phyloP scores from a whole-genome alignment of 2,888 invertebrate genomes.

The Timema cristinae region DNA sequence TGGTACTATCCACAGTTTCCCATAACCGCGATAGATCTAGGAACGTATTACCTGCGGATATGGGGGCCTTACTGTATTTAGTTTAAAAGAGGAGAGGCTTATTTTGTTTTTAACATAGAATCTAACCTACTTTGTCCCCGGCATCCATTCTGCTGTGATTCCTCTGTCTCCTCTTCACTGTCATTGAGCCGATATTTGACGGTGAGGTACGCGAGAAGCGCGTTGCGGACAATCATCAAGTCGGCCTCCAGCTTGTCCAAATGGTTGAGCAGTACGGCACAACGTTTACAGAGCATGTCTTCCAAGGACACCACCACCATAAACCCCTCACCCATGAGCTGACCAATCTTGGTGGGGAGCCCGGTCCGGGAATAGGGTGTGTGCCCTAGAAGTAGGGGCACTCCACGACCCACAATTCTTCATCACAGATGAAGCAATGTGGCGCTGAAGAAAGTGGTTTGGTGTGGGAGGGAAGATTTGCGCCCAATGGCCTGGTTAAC shows the following conservation, averaged over 20 bases:
- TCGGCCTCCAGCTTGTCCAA: slow-evolving; percentile 49
- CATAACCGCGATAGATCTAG: too few relatives aligned
- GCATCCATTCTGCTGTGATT: neutral
- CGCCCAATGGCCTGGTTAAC: too few relatives aligned
- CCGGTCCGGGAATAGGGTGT: slow-evolving; percentile 47
- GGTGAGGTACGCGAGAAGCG: slow-evolving; percentile 34
- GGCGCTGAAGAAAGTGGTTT: neutral
- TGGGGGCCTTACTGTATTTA: too few relatives aligned
- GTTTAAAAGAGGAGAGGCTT: too few relatives aligned
- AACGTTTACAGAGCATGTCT: slow-evolving; percentile 48
- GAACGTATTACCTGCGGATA: too few relatives aligned
- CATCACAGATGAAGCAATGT: slow-evolving; percentile 48
- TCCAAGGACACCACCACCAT: slow-evolving; percentile 48
- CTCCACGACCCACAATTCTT: slow-evolving; percentile 40
- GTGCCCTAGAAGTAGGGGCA: slow-evolving; percentile 36
- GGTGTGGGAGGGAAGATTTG: too few relatives aligned
- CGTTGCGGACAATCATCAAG: slow-evolving; percentile 42
- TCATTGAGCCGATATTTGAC: slow-evolving; percentile 34
- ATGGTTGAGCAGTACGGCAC: slow-evolving; percentile 47
- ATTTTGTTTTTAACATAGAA: too few relatives aligned
- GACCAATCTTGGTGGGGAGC: slow-evolving; percentile 50
- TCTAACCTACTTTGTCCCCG: too few relatives aligned
- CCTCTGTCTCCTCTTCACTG: neutral
- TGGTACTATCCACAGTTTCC: too few relatives aligned
- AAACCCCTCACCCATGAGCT: slow-evolving; percentile 49